Evolutionary conservation across 2,797 vertebrate genomes (phyloP).

Genomic region (Morelia viridis): DNA sequence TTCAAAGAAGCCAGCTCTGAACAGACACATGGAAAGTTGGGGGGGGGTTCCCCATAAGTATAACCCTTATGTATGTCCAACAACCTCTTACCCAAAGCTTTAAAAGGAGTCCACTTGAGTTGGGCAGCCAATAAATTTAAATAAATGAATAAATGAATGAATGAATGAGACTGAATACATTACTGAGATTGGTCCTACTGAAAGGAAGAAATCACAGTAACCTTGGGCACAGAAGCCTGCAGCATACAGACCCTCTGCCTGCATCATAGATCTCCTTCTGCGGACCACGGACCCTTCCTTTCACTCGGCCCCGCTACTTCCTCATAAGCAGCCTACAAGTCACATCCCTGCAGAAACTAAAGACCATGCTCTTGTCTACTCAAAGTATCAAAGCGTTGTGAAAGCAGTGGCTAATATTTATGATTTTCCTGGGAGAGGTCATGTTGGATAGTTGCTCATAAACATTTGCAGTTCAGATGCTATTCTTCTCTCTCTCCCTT

Average conservation of each 20-base stretch:
- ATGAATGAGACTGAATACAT: not conserved
- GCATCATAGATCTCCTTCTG: constrained; percentile 18
- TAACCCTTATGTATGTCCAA: not conserved
- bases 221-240: not conserved
- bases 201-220: constrained; percentile 6
- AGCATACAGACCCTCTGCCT: constrained; percentile 12
- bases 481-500: constrained; percentile 49
- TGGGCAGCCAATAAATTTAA: not conserved
- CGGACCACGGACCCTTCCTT: not conserved
- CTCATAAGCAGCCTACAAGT: not conserved
- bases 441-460: constrained; percentile 51
- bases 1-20: constrained; percentile 24
- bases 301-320: not conserved
- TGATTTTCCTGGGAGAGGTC: constrained; percentile 43
- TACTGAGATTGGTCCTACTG: not conserved
- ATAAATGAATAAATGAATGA: not conserved
- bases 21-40: not conserved
- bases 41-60: not conserved
- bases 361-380: not conserved
- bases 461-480: constrained; percentile 50
- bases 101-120: not conserved
- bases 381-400: constrained; percentile 1
- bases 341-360: not conserved
- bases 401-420: constrained; percentile 37
- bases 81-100: not conserved